Conservation (phyloP, 2,888 invertebrate genomes). For the Linnaemya vulpina region DNA sequence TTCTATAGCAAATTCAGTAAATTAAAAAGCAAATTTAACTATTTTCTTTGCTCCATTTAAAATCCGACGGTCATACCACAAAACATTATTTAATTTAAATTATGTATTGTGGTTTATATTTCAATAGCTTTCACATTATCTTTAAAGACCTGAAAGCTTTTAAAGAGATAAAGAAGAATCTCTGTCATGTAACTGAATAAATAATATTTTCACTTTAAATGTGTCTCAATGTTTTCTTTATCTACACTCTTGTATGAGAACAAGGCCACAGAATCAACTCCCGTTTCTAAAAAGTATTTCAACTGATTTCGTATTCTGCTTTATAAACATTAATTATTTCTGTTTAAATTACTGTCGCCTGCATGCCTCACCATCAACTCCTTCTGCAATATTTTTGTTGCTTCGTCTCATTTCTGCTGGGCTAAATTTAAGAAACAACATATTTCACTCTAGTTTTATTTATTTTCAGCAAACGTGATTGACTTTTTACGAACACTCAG, state of each 20-base stretch:
- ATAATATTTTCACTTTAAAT: neutral
- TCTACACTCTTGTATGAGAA: neutral
- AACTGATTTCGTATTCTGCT: constrained; percentile 19
- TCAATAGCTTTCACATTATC: constrained; percentile 49
- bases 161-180: constrained; percentile 20
- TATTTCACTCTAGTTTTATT: constrained; percentile 19
- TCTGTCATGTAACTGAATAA: neutral
- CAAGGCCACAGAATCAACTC: constrained; percentile 34
- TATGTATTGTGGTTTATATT: constrained; percentile 52
- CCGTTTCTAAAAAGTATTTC: constrained; percentile 21
- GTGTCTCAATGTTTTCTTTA: no score
- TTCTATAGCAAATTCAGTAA: neutral
- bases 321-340: constrained; percentile 33
- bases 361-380: neutral
- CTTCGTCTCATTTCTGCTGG: constrained; percentile 7
- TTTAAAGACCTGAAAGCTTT: constrained; percentile 47
- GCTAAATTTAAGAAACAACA: constrained; percentile 1
- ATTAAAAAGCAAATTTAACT: neutral
- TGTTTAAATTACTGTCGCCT: constrained; percentile 13
- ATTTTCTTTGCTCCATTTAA: neutral
- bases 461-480: constrained; percentile 49
- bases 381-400: constrained; percentile 10
- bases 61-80: neutral
- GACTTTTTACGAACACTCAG: constrained; percentile 28
- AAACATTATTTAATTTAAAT: neutral